Evolutionary conservation across 2,113 vertebrate genomes (phyloP).

Genomic region (Perca flavescens): DNA sequence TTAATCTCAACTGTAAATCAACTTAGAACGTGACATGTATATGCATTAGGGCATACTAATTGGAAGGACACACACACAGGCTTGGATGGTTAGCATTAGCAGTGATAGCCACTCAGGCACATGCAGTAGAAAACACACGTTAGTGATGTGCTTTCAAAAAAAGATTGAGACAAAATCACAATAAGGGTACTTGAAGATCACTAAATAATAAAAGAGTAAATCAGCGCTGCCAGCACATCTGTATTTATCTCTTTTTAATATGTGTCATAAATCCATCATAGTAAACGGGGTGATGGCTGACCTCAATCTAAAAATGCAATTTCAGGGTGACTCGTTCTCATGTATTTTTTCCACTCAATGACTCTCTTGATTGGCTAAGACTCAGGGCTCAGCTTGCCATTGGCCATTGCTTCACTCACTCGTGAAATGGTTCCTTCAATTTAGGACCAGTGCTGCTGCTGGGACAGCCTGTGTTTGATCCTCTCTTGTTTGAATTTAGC

Average conservation of each 20-base stretch:
- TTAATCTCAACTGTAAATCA: too few species aligned
- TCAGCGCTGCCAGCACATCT: neutral
- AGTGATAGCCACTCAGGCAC: neutral
- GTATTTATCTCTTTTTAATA: neutral
- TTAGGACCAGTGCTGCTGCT: slow-evolving; percentile 7
- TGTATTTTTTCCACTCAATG: slow-evolving; percentile 51
- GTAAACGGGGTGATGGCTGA: slow-evolving; percentile 10
- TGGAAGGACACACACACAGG: too few species aligned
- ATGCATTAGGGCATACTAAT: too few species aligned
- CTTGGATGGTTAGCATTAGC: neutral
- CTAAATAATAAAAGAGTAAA: slow-evolving; percentile 9
- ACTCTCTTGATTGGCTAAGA: slow-evolving; percentile 32
- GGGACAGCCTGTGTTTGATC: slow-evolving; percentile 1
- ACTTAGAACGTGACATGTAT: too few species aligned
- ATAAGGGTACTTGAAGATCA: neutral
- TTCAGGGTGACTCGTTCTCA: slow-evolving; percentile 3
- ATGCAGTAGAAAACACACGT: neutral
- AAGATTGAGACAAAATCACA: neutral
- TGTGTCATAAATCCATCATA: slow-evolving; percentile 5
- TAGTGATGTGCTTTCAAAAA: neutral
- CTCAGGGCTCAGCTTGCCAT: slow-evolving; percentile 47
- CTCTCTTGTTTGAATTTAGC: neutral
- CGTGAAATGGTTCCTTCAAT: slow-evolving; percentile 61
- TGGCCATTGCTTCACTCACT: slow-evolving; percentile 48
- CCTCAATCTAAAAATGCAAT: slow-evolving; percentile 28